These are phyloP conservation scores for Aphelenchoides fujianensis DNA, from an alignment of 1,140 invertebrate species.

Conservation along the genomic window DNA sequence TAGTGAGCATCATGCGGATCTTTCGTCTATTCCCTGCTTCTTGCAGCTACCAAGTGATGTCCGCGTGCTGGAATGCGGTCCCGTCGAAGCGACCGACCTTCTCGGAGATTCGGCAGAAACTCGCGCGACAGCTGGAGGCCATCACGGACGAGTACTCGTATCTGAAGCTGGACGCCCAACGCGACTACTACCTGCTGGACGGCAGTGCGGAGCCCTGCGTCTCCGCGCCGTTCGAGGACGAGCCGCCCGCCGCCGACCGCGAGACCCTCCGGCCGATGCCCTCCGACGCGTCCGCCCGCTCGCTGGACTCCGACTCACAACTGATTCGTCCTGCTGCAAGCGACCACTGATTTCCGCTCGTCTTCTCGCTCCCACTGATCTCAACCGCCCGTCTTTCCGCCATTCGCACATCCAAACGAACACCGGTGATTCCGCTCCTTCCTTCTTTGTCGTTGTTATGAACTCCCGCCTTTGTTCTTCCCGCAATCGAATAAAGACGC, in stretches of 20 bases:
- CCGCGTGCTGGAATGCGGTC: slow-evolving; percentile 52
- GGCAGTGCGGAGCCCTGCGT: not conserved
- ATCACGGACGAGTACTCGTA: slow-evolving; percentile 61
- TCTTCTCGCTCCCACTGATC: not conserved
- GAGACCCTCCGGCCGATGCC: not conserved
- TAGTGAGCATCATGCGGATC: slow-evolving; percentile 61
- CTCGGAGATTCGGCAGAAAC: slow-evolving; percentile 49
- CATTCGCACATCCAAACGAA: not conserved
- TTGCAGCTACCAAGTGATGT: slow-evolving; percentile 58
- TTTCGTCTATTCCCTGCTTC: slow-evolving; percentile 1
- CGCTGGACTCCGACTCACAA: not conserved
- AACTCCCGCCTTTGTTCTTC: too few relatives aligned
- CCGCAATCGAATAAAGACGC: too few relatives aligned
- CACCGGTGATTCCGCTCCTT: not conserved
- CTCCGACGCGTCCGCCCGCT: not conserved
- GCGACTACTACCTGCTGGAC: slow-evolving; percentile 54
- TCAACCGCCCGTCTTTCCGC: not conserved
- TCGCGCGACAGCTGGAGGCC: slow-evolving; percentile 57
- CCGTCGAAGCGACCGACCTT: slow-evolving; percentile 50
- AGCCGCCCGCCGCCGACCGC: not conserved
- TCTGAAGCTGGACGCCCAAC: slow-evolving; percentile 55
- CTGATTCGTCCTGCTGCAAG: not conserved
- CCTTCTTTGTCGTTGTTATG: not conserved
- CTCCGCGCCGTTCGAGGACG: not conserved
- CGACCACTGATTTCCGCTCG: not conserved